Conservation (phyloP, 92 coral and sea anemone genomes). For the Phenganax subtilis region DNA sequence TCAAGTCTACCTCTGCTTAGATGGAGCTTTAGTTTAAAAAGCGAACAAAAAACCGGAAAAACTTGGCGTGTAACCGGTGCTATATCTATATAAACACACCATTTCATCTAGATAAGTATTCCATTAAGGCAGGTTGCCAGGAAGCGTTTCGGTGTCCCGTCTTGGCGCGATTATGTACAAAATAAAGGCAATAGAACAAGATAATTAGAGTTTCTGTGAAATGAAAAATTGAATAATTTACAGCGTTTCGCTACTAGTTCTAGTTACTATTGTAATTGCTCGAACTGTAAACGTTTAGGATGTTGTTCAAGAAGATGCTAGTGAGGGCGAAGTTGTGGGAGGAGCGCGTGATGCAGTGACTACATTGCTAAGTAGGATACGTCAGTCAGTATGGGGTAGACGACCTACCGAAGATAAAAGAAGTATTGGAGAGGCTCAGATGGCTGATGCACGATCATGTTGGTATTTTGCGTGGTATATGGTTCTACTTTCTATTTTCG, state of each 20-base stretch:
- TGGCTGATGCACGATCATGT: not conserved
- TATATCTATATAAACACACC: too few relatives aligned
- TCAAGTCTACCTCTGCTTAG: too few relatives aligned
- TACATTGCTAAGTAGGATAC: conserved; percentile 10
- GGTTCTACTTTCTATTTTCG: not conserved
- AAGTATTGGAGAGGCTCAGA: conserved; percentile 17
- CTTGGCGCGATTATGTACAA: too few relatives aligned
- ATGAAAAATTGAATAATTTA: too few relatives aligned
- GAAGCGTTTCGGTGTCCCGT: too few relatives aligned
- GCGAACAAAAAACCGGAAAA: too few relatives aligned
- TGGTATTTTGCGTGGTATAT: not conserved
- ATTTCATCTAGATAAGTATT: too few relatives aligned
- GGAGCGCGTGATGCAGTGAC: conserved; percentile 14
- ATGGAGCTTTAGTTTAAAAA: too few relatives aligned
- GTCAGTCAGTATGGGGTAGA: conserved; percentile 10
- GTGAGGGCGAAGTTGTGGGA: conserved; percentile 72
- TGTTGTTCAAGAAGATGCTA: conserved; percentile 48
- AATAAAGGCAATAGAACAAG: too few relatives aligned
- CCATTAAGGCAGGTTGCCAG: too few relatives aligned
- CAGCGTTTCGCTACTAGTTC: not conserved
- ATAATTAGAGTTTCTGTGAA: too few relatives aligned
- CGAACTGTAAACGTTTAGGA: not conserved
- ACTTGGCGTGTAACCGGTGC: too few relatives aligned
- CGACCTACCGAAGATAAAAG: not conserved
- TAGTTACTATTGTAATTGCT: not conserved